These are phyloP conservation scores for Blastobasis adustella DNA, from an alignment of 2,888 invertebrate genomes.

Conservation along the genomic window DNA sequence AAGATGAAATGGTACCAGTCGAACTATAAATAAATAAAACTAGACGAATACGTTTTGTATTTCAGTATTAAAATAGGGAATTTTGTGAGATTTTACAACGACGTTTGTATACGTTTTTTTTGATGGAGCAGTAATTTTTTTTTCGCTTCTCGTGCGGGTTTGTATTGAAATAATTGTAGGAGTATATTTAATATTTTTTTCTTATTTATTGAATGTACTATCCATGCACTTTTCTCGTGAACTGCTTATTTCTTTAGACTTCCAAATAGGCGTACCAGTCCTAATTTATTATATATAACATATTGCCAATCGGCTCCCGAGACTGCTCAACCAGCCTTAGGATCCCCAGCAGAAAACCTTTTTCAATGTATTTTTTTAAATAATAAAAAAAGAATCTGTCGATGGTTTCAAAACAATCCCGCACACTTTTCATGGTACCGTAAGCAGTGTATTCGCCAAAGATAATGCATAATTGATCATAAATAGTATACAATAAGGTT, in stretches of 20 bases:
- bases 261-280: too few relatives aligned
- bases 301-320: too few relatives aligned
- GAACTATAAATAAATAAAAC: neutral
- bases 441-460: constrained; percentile 72
- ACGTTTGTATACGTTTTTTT: constrained; percentile 50
- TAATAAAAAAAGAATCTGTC: too few relatives aligned
- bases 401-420: constrained; percentile 10
- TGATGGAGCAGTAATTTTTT: constrained; percentile 25
- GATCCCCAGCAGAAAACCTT: too few relatives aligned
- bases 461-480: constrained; percentile 63
- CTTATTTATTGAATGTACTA: too few relatives aligned
- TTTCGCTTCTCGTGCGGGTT: constrained; percentile 16
- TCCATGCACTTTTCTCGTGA: too few relatives aligned
- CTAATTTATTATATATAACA: too few relatives aligned
- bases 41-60: constrained; percentile 33
- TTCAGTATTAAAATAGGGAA: constrained; percentile 60
- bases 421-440: constrained; percentile 48
- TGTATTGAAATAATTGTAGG: constrained; percentile 6
- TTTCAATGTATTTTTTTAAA: too few relatives aligned
- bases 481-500: too few relatives aligned
- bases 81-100: constrained; percentile 72
- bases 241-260: too few relatives aligned
- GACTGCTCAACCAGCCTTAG: too few relatives aligned
- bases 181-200: neutral
- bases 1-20: constrained; percentile 56